Base-by-base conservation (phyloP, 2,797 vertebrate genomes). In the Chrosomus eos region DNA sequence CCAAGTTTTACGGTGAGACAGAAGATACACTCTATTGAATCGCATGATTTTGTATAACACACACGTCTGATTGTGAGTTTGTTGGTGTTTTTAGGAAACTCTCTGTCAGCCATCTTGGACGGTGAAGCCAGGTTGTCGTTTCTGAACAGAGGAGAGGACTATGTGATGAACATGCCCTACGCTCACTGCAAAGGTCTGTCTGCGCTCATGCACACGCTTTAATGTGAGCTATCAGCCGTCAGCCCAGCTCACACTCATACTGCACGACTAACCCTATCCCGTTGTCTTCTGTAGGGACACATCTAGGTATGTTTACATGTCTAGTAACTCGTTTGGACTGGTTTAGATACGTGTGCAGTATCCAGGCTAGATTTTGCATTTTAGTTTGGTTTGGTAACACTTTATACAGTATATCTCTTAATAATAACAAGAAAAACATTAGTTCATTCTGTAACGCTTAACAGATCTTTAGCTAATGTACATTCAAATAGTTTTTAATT, bases 91-190 rank as follows among this genome's bases (percentile, higher is more conserved):
- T 87, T 86, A 99, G 98, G 98, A 89, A 99, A 99, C 94, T 99
- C 98, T 0, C 90, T 99, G 85, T 99, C 98, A 11, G 98, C 98
- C 85, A 97, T 99, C 93, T 91, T 99, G 51, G 97, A 99, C 1
- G 98, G 98, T 85, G 98, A 99, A 92, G 98, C 97, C 13, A 95
- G 97, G 6, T 94, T 99, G 51, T 97, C 95, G 0, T 99, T 99
- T 86, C 95, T 99, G 16, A 99, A 98, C 76, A 94, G 98, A 87
- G 98, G 98, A 72, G 98, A 99, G 92, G 98, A 99, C 91, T 99
- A 99, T 21, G 93, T 97, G 68, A 99, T 99, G 97, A 98, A 97
- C 87, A 99, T 99, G 97, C 98, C 98, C 73, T 99, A 99, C 64
- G 98, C 98, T 90, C 98, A 99, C 91, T 99, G 98, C 92, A 99